Percentiles rank a stretch among this genome's conserved stretches.
These are phyloP conservation scores for Moxostoma hubbsi DNA, from an alignment of 2,797 vertebrate genomes.

Conservation along the genomic window DNA sequence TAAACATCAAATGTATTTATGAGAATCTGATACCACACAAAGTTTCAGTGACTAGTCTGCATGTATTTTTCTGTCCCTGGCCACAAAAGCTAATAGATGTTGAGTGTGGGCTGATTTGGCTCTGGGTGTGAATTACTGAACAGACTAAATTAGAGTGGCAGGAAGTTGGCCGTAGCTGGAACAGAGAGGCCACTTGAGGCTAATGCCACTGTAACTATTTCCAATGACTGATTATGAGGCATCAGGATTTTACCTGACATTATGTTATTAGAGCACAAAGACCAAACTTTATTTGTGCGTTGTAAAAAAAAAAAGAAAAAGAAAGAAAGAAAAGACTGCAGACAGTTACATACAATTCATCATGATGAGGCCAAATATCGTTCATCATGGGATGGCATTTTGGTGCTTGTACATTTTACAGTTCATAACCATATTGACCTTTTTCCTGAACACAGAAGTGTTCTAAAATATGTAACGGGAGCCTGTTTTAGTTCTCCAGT, in stretches of 20 bases:
- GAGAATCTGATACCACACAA: not conserved
- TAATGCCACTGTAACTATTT: conserved; percentile 22
- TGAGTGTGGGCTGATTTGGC: conserved; percentile 46
- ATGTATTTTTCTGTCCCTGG: conserved; percentile 4
- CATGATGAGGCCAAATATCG: too few relatives aligned
- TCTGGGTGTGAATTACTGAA: conserved; percentile 44
- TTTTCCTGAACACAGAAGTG: too few relatives aligned
- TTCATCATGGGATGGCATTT: too few relatives aligned
- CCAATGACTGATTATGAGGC: conserved; percentile 3
- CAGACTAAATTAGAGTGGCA: not conserved
- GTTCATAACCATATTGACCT: too few relatives aligned
- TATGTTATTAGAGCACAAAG: not conserved
- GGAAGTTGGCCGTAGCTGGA: not conserved
- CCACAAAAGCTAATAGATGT: not conserved
- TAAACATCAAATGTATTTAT: not conserved
- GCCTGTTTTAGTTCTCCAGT: too few relatives aligned
- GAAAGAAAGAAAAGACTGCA: too few relatives aligned
- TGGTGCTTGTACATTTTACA: too few relatives aligned
- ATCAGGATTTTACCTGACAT: not conserved
- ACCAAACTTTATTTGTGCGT: too few relatives aligned
- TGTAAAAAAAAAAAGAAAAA: too few relatives aligned
- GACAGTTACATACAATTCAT: too few relatives aligned
- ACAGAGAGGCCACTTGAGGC: conserved; percentile 25
- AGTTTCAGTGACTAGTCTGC: conserved; percentile 3
- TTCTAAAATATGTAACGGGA: too few relatives aligned